A percentile compares a stretch with the other conserved stretches of the same genome.
These are phyloP conservation scores for Pseudomyrmex pallidus DNA, from an alignment of 1,140 invertebrate genomes.

Conservation along the genomic window DNA sequence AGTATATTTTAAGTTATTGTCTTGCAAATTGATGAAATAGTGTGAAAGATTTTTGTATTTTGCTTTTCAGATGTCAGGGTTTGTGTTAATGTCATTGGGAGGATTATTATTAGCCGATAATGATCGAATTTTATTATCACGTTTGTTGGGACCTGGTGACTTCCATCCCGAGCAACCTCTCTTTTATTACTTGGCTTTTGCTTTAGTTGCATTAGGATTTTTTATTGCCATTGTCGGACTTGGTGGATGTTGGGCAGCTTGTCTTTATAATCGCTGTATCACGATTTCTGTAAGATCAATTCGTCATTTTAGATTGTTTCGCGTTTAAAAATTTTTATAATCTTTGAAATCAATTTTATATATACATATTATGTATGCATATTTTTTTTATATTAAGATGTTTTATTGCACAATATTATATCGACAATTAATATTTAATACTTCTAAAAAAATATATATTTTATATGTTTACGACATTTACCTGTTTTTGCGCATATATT, in stretches of 20 bases:
- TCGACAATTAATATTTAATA: too few species aligned
- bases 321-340: not conserved
- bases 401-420: too few species aligned
- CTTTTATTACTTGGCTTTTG: conserved; percentile 90
- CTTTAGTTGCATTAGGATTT: conserved; percentile 88
- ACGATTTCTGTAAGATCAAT: conserved; percentile 87
- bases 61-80: conserved; percentile 88
- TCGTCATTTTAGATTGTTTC: not conserved
- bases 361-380: too few species aligned
- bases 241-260: conserved; percentile 92
- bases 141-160: conserved; percentile 86
- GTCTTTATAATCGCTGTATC: conserved; percentile 89
- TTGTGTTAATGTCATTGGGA: conserved; percentile 88
- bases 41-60: not conserved
- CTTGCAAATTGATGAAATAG: not conserved
- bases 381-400: not conserved
- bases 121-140: conserved; percentile 89
- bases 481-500: not conserved
- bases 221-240: conserved; percentile 88
- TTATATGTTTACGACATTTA: not conserved
- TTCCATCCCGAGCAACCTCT: conserved; percentile 87
- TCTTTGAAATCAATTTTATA: too few species aligned
- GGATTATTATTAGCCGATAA: conserved; percentile 89
- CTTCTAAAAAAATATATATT: not conserved
- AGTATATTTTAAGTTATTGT: not conserved